These are phyloP conservation scores for Oceanites oceanicus DNA, from an alignment of 2,113 vertebrate species.

Conservation along the genomic window DNA sequence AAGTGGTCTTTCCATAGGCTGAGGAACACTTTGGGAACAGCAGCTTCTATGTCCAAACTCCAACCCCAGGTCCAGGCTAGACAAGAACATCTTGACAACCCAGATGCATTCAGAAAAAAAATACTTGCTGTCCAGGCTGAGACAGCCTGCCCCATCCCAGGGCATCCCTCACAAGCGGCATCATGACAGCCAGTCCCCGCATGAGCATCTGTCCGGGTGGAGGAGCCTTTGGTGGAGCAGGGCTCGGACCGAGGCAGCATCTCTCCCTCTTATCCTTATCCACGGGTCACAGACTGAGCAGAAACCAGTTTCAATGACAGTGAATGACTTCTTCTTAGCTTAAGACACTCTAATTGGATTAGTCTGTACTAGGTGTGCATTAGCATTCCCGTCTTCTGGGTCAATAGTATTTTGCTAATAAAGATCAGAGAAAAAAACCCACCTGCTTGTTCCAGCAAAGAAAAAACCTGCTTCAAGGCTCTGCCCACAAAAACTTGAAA, in stretches of 20 bases:
- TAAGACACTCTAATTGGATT: conserved; percentile 22
- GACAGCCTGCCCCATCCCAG: not conserved
- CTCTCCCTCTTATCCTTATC: not conserved
- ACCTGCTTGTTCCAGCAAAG: not conserved
- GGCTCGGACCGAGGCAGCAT: rapidly evolving
- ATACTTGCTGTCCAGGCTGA: not conserved
- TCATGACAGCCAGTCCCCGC: rapidly evolving
- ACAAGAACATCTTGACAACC: not conserved
- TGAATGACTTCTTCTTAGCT: conserved; percentile 16
- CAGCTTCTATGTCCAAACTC: not conserved
- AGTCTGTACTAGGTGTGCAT: not conserved
- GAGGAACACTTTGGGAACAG: not conserved
- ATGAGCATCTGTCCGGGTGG: rapidly evolving
- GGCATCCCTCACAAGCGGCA: not conserved
- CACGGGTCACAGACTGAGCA: rapidly evolving
- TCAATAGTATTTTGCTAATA: not conserved
- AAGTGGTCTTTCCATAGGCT: not conserved
- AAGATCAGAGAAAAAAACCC: rapidly evolving
- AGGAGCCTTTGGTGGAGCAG: not conserved
- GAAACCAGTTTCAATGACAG: conserved; percentile 4
- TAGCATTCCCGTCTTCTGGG: not conserved
- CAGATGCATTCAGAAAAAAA: not conserved
- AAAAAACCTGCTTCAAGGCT: not conserved
- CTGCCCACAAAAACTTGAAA: not conserved
- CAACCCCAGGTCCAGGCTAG: not conserved